A percentile compares a stretch with the other conserved stretches of the same genome.
Evolutionary conservation across 1,140 invertebrate genomes (phyloP).

Genomic region (Calephelis nemesis): DNA sequence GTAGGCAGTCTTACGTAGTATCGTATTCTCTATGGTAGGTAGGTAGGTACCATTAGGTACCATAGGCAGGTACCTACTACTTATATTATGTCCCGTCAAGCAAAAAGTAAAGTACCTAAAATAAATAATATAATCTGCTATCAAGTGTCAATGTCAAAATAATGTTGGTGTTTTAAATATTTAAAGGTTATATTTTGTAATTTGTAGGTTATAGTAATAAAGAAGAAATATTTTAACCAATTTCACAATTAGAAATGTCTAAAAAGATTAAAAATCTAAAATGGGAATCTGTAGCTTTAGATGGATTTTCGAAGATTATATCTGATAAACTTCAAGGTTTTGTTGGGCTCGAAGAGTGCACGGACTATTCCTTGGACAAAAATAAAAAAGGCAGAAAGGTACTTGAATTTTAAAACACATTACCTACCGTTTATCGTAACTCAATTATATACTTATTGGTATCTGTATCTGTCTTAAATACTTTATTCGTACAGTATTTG

Average conservation of each 20-base stretch:
- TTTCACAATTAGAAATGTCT: constrained; percentile 42
- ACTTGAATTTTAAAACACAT: constrained; percentile 16
- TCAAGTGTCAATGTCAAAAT: constrained; percentile 27
- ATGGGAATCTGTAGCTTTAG: constrained; percentile 81
- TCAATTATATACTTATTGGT: neutral
- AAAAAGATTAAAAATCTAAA: constrained; percentile 64
- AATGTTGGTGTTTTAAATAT: neutral
- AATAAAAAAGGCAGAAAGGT: constrained; percentile 61
- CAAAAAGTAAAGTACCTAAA: too few relatives aligned
- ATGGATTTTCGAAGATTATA: constrained; percentile 72
- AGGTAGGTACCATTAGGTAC: too few relatives aligned
- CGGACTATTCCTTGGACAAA: constrained; percentile 78
- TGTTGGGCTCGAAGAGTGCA: constrained; percentile 82
- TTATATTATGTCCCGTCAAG: too few relatives aligned
- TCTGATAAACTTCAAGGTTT: constrained; percentile 78
- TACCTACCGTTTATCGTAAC: neutral
- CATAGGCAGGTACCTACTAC: too few relatives aligned
- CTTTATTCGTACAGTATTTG: neutral
- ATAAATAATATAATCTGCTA: too few relatives aligned
- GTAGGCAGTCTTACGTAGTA: too few relatives aligned
- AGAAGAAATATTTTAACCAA: too few relatives aligned
- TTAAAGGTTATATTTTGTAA: constrained; percentile 8
- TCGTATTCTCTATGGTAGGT: too few relatives aligned
- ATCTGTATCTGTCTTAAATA: neutral
- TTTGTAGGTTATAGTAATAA: neutral